Conservation (phyloP, 2,797 vertebrate genomes). For the Pseudochirops corinnae region DNA sequence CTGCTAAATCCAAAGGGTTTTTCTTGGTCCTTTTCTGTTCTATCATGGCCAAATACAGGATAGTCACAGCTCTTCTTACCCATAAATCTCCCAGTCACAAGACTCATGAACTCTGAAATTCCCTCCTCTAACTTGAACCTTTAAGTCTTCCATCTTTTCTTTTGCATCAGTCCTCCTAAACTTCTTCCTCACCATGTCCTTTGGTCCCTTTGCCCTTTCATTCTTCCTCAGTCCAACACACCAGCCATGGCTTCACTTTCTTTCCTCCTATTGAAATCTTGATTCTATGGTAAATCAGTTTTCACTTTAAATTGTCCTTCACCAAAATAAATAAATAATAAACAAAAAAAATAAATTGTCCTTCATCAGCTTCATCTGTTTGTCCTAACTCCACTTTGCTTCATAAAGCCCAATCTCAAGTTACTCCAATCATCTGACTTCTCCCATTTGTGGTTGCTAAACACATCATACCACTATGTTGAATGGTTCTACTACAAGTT, state of each 20-base stretch:
- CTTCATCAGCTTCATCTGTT: neutral
- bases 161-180: neutral
- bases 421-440: neutral
- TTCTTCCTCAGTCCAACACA: neutral
- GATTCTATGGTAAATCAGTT: neutral
- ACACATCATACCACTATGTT: neutral
- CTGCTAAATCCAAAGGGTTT: neutral
- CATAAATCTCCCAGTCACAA: neutral
- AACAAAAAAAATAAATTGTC: too few relatives aligned
- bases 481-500: neutral
- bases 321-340: too few relatives aligned
- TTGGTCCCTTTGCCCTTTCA: neutral
- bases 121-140: neutral
- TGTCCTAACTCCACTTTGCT: neutral
- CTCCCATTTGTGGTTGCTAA: neutral
- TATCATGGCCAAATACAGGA: neutral
- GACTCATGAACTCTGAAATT: neutral
- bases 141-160: neutral
- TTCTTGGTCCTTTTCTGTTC: neutral
- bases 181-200: neutral
- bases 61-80: neutral
- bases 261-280: neutral
- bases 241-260: neutral
- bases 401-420: neutral
- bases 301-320: neutral